Conservation (phyloP, 1,140 invertebrate genomes). For the Campoletis sonorensis region DNA sequence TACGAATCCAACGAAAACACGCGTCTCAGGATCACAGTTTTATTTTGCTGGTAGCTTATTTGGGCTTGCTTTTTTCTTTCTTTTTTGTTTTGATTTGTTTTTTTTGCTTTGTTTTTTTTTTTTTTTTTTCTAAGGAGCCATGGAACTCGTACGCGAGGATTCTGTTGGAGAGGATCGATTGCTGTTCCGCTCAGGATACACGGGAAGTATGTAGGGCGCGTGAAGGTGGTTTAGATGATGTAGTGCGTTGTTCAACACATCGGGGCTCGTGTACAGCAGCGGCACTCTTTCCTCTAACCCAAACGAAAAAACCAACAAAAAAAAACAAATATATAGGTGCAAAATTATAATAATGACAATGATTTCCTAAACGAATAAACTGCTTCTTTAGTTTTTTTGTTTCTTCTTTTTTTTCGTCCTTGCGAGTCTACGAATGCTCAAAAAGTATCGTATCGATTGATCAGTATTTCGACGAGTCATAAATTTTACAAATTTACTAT, state of each 20-base stretch:
- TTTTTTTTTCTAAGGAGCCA: slow-evolving; percentile 48
- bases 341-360: slow-evolving; percentile 65
- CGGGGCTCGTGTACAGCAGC: slow-evolving; percentile 74
- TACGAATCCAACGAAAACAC: slow-evolving; percentile 17
- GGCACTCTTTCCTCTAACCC: slow-evolving; percentile 74
- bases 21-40: slow-evolving; percentile 31
- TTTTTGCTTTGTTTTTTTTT: not conserved
- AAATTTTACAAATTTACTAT: not conserved
- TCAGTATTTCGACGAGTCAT: not conserved
- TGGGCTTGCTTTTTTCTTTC: not conserved
- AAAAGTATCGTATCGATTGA: not conserved
- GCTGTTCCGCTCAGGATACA: slow-evolving; percentile 70
- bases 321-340: slow-evolving; percentile 67
- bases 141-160: slow-evolving; percentile 50
- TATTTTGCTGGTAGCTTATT: slow-evolving; percentile 13
- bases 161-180: slow-evolving; percentile 64
- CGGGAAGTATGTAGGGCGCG: slow-evolving; percentile 68
- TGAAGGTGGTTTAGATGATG: slow-evolving; percentile 71
- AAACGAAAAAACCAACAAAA: slow-evolving; percentile 59
- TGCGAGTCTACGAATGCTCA: slow-evolving; percentile 44
- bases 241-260: slow-evolving; percentile 75
- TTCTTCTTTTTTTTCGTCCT: slow-evolving; percentile 36
- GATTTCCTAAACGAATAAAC: slow-evolving; percentile 36
- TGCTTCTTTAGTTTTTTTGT: slow-evolving; percentile 39
- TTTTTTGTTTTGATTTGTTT: slow-evolving; percentile 28